Percentiles rank a stretch among this genome's conserved stretches.
These are phyloP conservation scores for Meloe dianella DNA, from an alignment of 2,888 invertebrate species.

Conservation along the genomic window DNA sequence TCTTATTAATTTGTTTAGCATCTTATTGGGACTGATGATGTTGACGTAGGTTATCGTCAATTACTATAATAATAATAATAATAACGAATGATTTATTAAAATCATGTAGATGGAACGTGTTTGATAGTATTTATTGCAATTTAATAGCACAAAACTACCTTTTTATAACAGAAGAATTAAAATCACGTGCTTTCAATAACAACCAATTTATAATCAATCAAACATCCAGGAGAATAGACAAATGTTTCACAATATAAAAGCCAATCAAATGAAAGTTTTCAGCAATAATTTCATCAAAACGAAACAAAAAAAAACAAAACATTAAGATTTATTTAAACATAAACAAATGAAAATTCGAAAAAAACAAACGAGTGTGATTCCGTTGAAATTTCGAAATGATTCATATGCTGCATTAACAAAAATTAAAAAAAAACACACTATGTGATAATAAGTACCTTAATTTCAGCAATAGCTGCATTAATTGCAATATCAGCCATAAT, in stretches of 20 bases:
- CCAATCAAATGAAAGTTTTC: background rate
- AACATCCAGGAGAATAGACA: background rate
- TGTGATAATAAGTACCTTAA: conserved; percentile 51
- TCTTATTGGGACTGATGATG: conserved; percentile 24
- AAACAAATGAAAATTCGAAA: too few relatives aligned
- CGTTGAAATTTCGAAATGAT: background rate
- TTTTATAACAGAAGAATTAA: background rate
- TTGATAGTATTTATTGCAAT: background rate
- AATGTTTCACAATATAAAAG: background rate
- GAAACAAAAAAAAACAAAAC: too few relatives aligned
- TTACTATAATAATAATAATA: conserved; percentile 20
- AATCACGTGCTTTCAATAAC: background rate
- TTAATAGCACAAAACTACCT: background rate
- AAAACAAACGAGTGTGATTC: background rate
- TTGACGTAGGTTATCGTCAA: conserved; percentile 36
- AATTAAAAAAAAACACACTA: background rate
- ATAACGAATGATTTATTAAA: conserved; percentile 16
- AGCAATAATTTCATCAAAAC: background rate
- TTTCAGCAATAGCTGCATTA: conserved; percentile 56
- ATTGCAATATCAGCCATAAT: conserved; percentile 58
- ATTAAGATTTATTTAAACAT: too few relatives aligned
- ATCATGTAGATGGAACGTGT: conserved; percentile 21
- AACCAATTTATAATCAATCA: background rate
- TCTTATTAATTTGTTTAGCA: conserved; percentile 11
- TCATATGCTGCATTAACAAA: background rate